Base-by-base conservation (phyloP, 2,113 vertebrate genomes). In the Lota lota region DNA sequence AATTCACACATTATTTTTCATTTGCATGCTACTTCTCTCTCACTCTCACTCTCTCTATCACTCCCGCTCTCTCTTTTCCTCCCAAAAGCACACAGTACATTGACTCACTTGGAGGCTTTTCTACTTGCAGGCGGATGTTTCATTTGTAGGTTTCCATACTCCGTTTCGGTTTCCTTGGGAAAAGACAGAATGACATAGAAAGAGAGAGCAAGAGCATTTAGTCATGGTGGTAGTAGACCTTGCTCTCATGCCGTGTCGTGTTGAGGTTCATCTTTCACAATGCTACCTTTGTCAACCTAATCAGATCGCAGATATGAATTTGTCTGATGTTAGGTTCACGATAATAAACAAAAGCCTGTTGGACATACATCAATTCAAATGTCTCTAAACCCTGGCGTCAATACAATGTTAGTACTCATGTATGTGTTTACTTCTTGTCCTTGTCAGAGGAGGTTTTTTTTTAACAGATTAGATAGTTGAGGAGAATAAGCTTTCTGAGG, bases 71-170 rank as follows among this genome's bases (percentile, higher is more conserved):
- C 17, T 7, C 63, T 17, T 15, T 51, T 20, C 1, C 50, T 33
- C 53, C 33, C 65, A 61, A 11, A 69, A 22, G 63, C 40, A 64
- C 5, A 18, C 51, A 61, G 22, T 50, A 4, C 6, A 22, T n/a
- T 51, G 51, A 89, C 95, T 95, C 90, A 99, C 97, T 93, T 96
- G 74, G 95, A 96, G 51, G 90, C 85, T 69, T 94, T 96, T 33
- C 91, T 92, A 20, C 84, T 86, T 12, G 87, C 91, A 77, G 92
- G 93, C 67, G 69, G 66, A 0, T 95, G 95, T 33, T 85, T 81
- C 0, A 89, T 85, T 1, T 93, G 91, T 68, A 99, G 92, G 70
- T 99, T 99, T 64, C 95, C 96, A 0, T 99, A 99, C 72, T 98
- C 96, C 0, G 92, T 93, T 56, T 98, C 96, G 0, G 82, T 80